Evolutionary conservation across 2,113 vertebrate genomes (phyloP).

Genomic region (Rhabdomys dilectus): DNA sequence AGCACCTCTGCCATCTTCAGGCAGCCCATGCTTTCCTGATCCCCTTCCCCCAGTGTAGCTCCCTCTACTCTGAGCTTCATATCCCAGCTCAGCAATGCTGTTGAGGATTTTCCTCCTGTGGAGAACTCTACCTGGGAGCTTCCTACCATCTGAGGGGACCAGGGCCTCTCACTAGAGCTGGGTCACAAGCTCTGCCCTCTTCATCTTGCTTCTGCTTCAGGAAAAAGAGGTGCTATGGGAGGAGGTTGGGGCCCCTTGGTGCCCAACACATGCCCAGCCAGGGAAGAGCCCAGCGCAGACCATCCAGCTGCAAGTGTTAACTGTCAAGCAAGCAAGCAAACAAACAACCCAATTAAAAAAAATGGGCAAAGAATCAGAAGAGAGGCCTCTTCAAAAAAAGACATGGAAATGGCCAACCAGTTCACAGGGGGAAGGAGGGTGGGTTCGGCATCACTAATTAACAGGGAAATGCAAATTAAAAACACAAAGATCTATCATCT

Average conservation of each 20-base stretch:
- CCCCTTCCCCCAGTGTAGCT: background rate
- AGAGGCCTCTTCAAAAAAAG: background rate
- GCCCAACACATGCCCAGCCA: rapidly evolving
- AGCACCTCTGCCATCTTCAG: rapidly evolving
- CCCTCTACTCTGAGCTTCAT: rapidly evolving
- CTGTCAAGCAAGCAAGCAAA: background rate
- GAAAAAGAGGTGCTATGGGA: rapidly evolving
- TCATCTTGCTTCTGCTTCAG: background rate
- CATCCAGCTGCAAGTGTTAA: background rate
- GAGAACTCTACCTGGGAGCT: background rate
- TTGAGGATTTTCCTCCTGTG: rapidly evolving
- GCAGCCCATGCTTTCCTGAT: background rate
- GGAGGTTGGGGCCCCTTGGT: rapidly evolving
- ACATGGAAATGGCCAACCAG: background rate
- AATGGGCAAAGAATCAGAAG: background rate
- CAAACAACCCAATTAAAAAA: background rate
- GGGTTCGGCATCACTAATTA: background rate
- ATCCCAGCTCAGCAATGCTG: too few species aligned
- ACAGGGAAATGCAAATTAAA: background rate
- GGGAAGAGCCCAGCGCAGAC: rapidly evolving
- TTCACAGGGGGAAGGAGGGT: background rate
- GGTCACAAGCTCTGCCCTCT: background rate
- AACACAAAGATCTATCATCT: background rate
- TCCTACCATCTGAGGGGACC: background rate
- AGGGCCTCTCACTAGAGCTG: rapidly evolving